These are phyloP conservation scores for Arenaria interpres DNA, from an alignment of 2,113 vertebrate genomes.

Conservation along the genomic window DNA sequence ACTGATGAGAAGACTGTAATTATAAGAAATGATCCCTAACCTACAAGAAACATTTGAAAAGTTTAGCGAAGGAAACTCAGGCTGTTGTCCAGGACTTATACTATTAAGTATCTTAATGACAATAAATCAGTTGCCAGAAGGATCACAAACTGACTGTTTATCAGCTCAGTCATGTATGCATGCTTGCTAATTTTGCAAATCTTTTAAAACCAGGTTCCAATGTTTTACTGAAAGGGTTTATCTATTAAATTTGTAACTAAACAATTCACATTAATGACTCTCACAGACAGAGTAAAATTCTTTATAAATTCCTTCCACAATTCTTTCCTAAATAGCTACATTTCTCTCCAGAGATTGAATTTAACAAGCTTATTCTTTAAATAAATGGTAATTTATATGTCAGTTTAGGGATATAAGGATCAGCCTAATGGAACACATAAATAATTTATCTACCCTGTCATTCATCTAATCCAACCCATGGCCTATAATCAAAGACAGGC, in stretches of 20 bases:
- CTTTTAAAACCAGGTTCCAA: background rate
- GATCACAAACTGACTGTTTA: background rate
- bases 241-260: conserved; percentile 37
- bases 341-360: conserved; percentile 8
- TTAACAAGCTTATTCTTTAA: conserved; percentile 18
- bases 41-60: background rate
- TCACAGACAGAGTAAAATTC: background rate
- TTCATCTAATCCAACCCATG: background rate
- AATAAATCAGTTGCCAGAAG: background rate
- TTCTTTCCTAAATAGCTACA: conserved; percentile 22
- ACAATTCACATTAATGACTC: conserved; percentile 31
- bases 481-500: background rate
- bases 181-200: background rate
- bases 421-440: background rate
- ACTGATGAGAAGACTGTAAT: background rate
- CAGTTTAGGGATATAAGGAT: background rate
- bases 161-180: background rate
- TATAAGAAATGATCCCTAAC: background rate
- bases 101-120: background rate
- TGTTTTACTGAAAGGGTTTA: background rate
- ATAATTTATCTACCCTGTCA: background rate
- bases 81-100: background rate
- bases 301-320: background rate
- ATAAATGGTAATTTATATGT: background rate
- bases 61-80: background rate